phyloP scores from a whole-genome alignment of 2,888 invertebrate genomes.

The Sarcophaga carnaria region DNA sequence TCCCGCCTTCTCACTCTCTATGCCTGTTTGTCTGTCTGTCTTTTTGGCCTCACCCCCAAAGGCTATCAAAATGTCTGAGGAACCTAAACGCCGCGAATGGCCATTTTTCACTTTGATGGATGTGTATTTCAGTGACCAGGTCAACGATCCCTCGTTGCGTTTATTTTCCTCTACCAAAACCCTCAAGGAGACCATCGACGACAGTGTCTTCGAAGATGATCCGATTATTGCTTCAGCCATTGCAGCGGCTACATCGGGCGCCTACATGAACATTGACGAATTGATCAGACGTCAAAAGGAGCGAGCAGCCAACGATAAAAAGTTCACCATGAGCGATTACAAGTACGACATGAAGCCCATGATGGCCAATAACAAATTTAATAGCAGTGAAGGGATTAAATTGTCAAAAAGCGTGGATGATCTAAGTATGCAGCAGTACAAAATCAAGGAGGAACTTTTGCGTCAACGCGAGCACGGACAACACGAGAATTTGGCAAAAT shows the following conservation, averaged over 20 bases:
- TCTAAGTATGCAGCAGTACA: constrained; percentile 77
- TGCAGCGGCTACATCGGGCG: constrained; percentile 81
- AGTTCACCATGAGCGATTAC: constrained; percentile 75
- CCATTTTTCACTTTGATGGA: constrained; percentile 82
- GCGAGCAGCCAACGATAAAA: constrained; percentile 76
- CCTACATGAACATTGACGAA: constrained; percentile 81
- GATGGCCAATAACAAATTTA: constrained; percentile 76
- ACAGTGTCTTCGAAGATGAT: constrained; percentile 82
- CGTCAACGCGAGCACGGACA: constrained; percentile 78
- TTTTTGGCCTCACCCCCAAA: constrained; percentile 53
- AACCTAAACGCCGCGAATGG: constrained; percentile 82
- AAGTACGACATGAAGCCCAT: constrained; percentile 79
- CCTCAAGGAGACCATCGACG: constrained; percentile 81
- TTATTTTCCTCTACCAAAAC: constrained; percentile 82
- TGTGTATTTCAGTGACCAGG: constrained; percentile 82
- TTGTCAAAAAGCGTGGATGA: constrained; percentile 79
- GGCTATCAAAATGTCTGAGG: constrained; percentile 82
- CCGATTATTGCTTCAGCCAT: constrained; percentile 82
- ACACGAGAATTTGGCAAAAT: constrained; percentile 79
- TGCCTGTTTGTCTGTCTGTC: constrained; percentile 3
- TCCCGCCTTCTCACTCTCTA: background rate
- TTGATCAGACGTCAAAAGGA: constrained; percentile 79
- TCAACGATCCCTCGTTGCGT: constrained; percentile 82
- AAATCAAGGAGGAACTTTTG: constrained; percentile 77
- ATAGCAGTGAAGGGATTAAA: constrained; percentile 76